Evolutionary conservation across 2,113 vertebrate species (phyloP).

Genomic region (Scomber scombrus): DNA sequence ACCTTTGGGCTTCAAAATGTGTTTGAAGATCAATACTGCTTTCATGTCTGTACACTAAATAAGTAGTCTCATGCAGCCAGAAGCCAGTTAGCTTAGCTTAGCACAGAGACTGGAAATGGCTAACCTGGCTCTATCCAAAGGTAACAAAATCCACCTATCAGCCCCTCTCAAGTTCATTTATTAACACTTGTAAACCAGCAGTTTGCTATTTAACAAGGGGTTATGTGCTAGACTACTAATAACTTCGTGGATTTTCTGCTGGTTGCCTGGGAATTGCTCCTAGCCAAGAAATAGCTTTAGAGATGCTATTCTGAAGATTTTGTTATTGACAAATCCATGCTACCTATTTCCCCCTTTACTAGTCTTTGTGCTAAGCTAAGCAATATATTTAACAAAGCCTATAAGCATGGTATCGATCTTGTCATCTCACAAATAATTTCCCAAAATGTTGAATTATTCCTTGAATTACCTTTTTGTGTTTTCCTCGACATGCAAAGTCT

Average conservation of each 20-base stretch:
- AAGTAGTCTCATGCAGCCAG: too few relatives aligned
- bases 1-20: conserved; percentile 6
- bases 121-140: too few relatives aligned
- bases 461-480: conserved; percentile 16
- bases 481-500: background rate
- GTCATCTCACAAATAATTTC: background rate
- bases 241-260: background rate
- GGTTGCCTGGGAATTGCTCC: background rate
- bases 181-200: too few relatives aligned
- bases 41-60: too few relatives aligned
- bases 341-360: background rate
- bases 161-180: too few relatives aligned
- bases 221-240: background rate
- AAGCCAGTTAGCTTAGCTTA: too few relatives aligned
- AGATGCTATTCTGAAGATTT: background rate
- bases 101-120: too few relatives aligned
- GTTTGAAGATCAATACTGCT: too few relatives aligned
- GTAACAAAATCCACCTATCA: too few relatives aligned
- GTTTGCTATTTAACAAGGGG: too few relatives aligned
- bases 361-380: background rate
- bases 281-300: background rate
- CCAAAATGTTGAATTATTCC: background rate
- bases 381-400: background rate
- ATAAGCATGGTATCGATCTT: background rate
- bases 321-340: background rate